Percentiles rank a stretch among this genome's conserved stretches.
phyloP scores from a whole-genome alignment of 2,888 invertebrate genomes.

The Nephrotoma appendiculata region DNA sequence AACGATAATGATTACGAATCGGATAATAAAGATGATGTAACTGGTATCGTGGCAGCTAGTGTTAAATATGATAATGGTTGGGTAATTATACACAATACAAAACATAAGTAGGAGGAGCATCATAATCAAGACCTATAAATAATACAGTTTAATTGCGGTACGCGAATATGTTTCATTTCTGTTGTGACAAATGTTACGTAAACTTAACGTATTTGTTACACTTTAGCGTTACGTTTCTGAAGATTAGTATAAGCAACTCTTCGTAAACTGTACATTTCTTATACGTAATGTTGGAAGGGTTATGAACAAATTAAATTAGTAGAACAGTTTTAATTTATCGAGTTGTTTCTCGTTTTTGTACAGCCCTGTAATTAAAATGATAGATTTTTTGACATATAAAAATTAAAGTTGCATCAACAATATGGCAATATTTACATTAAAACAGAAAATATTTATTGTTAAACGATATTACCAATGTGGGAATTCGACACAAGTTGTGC shows the following conservation, averaged over 20 bases:
- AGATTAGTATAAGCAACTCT: no score
- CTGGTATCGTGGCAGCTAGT: neutral
- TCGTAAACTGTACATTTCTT: no score
- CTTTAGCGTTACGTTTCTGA: no score
- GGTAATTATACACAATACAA: no score
- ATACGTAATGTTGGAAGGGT: no score
- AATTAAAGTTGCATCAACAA: neutral
- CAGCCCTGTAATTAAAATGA: neutral
- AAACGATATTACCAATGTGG: constrained; percentile 1
- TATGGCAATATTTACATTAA: constrained; percentile 1
- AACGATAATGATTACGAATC: neutral
- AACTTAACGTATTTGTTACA: no score
- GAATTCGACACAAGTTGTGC: neutral
- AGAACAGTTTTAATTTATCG: neutral
- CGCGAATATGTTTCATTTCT: no score
- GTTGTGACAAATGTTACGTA: no score
- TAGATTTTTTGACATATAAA: neutral
- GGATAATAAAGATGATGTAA: neutral
- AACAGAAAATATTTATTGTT: constrained; percentile 4
- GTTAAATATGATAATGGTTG: neutral
- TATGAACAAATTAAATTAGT: neutral
- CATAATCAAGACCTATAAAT: no score
- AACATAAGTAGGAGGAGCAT: no score
- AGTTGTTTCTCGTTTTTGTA: neutral
- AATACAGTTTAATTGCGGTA: no score